Base-by-base conservation (phyloP, 2,113 vertebrate species). In the Channa argus region DNA sequence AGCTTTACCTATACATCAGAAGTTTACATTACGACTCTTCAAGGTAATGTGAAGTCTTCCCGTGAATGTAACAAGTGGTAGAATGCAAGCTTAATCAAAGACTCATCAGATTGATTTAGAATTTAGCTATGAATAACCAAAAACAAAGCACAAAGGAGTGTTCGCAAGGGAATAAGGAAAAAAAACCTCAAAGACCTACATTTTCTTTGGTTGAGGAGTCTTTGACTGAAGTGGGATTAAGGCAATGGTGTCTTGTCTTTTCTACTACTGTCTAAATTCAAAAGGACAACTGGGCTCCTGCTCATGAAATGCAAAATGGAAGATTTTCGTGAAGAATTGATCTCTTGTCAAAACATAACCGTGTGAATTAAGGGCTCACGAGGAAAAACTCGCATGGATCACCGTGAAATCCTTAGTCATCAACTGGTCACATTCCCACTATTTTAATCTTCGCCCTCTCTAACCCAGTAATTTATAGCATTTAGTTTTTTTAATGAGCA, bases 161-260 rank as follows among this genome's bases (percentile, higher is more conserved):
- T n/a, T 69, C 36, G 37, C 12, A 36, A 53, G 49, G 24, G 24
- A 24, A 24, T 24, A 5, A 5, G 50, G 51, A 33, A n/a, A 15
- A 3, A 4, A 37, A 13, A 38, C 24, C 24, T 24, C 24, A 39
- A 9, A 41, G 10, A 49, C 15, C 12, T 51, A 49, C 5, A 34
- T 44, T 13, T 58, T 45, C 12, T 24, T 14, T 24, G 24, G 34
- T 36, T 64, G 3, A 63, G 47, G 8, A 45, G 33, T 24, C 52
- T 59, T 34, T 46, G 54, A 13, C 36, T 71, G 33, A 79, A 41
- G 34, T 38, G 33, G 41, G 58, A 88, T 53, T 54, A 63, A 71
- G 59, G 54, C 10, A 34, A 7, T 14, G 50, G 8, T 24, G 47
- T 77, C 36, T 63, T 73, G 13, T 24, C 24, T 24, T 70, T 24